A percentile compares a stretch with the other conserved stretches of the same genome.
Conservation (phyloP, 2,113 vertebrate genomes). For the Podarcis raffonei region DNA sequence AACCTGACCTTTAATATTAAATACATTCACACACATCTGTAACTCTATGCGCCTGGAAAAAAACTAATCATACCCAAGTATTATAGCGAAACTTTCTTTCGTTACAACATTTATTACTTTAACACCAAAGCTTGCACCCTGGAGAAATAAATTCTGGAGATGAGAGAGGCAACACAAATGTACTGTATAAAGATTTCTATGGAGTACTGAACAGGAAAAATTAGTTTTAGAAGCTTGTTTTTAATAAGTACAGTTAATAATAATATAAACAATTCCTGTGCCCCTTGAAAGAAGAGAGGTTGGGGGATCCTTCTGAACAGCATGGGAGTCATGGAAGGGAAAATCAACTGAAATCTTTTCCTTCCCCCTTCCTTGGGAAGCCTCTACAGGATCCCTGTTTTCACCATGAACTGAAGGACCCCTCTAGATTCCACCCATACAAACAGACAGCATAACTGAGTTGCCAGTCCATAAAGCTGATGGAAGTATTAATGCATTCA, state of each 20-base stretch:
- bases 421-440: no score
- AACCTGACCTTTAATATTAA: conserved; percentile 49
- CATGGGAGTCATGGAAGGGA: no score
- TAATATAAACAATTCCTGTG: no score
- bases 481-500: neutral
- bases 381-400: no score
- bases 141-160: conserved; percentile 60
- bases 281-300: no score
- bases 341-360: no score
- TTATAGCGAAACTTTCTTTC: conserved; percentile 68
- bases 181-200: neutral
- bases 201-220: conserved; percentile 10
- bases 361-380: no score
- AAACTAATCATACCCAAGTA: conserved; percentile 67
- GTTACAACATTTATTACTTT: conserved; percentile 62
- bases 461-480: neutral
- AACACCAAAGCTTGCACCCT: conserved; percentile 57
- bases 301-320: no score
- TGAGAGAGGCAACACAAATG: conserved; percentile 19
- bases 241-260: no score
- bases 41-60: conserved; percentile 50
- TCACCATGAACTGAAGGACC: no score
- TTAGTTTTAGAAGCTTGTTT: conserved; percentile 10
- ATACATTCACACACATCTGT: conserved; percentile 21
- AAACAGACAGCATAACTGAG: neutral